Evolutionary conservation across 2,888 invertebrate species (phyloP).

Genomic region (Xanthorhoe spadicearia): DNA sequence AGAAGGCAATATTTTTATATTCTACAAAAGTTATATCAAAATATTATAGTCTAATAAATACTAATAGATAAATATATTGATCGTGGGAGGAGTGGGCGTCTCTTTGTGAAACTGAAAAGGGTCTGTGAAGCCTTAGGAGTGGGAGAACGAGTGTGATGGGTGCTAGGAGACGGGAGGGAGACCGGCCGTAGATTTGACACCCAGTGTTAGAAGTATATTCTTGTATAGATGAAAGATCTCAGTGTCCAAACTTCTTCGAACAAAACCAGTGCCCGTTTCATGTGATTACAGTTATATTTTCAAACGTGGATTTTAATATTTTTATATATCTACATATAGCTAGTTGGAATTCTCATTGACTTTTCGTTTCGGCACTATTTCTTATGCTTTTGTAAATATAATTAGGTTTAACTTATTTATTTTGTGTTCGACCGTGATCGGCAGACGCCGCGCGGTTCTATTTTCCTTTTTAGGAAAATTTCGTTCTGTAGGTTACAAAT

Average conservation of each 20-base stretch:
- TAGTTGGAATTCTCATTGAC: slow-evolving; percentile 76
- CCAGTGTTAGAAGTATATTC: slow-evolving; percentile 63
- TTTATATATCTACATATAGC: slow-evolving; percentile 72
- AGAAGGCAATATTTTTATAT: slow-evolving; percentile 71
- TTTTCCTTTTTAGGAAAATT: slow-evolving; percentile 78
- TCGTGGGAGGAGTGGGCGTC: slow-evolving; percentile 52
- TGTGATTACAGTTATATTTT: slow-evolving; percentile 72
- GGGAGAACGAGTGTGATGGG: slow-evolving; percentile 59
- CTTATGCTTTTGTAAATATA: slow-evolving; percentile 83
- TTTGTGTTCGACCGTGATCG: slow-evolving; percentile 56
- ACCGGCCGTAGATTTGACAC: slow-evolving; percentile 47
- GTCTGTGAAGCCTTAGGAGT: slow-evolving; percentile 63
- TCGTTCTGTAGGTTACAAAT: slow-evolving; percentile 83
- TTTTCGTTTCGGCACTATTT: slow-evolving; percentile 73
- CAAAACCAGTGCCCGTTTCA: slow-evolving; percentile 81
- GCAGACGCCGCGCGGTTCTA: slow-evolving; percentile 44
- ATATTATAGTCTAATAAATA: slow-evolving; percentile 51
- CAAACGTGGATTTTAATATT: slow-evolving; percentile 74
- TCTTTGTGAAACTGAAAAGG: slow-evolving; percentile 56
- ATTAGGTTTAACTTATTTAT: slow-evolving; percentile 81
- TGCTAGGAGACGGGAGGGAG: slow-evolving; percentile 57
- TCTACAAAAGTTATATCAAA: slow-evolving; percentile 64
- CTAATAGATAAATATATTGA: slow-evolving; percentile 22
- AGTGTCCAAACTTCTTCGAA: slow-evolving; percentile 77
- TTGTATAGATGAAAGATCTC: slow-evolving; percentile 72